phyloP scores from a whole-genome alignment of 2,888 invertebrate genomes.

The Tiliacea aurago region DNA sequence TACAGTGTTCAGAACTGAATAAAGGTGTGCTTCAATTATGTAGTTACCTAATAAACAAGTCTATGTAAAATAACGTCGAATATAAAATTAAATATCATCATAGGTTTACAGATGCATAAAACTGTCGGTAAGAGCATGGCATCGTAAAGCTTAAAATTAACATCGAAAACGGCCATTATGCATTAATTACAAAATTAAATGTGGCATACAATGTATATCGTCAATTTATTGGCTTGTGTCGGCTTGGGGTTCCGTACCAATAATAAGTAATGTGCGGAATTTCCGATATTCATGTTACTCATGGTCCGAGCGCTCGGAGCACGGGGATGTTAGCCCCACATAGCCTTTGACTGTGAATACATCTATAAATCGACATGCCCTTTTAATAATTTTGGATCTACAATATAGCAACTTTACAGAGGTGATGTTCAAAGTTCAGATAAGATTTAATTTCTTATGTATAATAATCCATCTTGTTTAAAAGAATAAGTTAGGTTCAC shows the following conservation, averaged over 20 bases:
- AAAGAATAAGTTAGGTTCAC: neutral
- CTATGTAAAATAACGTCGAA: constrained; percentile 24
- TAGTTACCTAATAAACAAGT: constrained; percentile 20
- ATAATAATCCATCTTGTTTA: neutral
- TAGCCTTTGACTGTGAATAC: constrained; percentile 29
- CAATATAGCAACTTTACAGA: neutral
- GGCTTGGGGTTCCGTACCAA: constrained; percentile 40
- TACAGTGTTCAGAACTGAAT: constrained; percentile 26
- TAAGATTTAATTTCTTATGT: neutral
- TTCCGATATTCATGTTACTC: constrained; percentile 44
- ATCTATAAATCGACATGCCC: constrained; percentile 17
- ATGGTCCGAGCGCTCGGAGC: constrained; percentile 18
- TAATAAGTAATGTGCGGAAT: constrained; percentile 48
- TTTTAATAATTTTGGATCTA: neutral
- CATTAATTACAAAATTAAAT: constrained; percentile 53
- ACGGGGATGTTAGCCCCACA: constrained; percentile 7
- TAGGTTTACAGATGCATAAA: constrained; percentile 25
- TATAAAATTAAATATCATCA: constrained; percentile 23
- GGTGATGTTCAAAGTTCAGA: neutral
- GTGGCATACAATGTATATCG: constrained; percentile 55
- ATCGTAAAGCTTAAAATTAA: constrained; percentile 37
- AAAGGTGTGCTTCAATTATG: constrained; percentile 15
- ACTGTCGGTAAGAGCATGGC: constrained; percentile 42
- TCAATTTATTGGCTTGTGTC: constrained; percentile 54
- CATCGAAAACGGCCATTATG: constrained; percentile 34